phyloP scores from a whole-genome alignment of 1,140 invertebrate species.

The Trachelipus rathkii region DNA sequence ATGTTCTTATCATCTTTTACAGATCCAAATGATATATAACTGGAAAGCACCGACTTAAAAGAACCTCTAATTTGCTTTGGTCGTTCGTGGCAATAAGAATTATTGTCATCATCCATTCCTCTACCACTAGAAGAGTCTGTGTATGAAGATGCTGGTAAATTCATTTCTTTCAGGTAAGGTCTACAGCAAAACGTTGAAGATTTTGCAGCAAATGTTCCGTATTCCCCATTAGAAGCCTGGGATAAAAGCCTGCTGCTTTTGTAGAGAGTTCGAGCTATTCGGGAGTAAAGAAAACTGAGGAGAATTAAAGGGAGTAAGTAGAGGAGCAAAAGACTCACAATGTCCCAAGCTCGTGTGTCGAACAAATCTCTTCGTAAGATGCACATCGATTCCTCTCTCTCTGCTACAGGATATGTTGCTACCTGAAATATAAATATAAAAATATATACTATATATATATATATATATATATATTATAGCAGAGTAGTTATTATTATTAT shows the following conservation, averaged over 20 bases:
- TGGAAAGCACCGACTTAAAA: not conserved
- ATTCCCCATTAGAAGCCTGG: conserved; percentile 26
- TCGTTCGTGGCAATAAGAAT: conserved; percentile 19
- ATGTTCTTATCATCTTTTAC: not conserved
- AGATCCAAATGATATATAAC: not conserved
- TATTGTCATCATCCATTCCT: conserved; percentile 1
- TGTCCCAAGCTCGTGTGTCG: conserved; percentile 48
- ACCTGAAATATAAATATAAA: conserved; percentile 22
- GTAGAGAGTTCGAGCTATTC: conserved; percentile 48
- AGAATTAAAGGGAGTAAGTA: conserved; percentile 47
- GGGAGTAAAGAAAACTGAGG: conserved; percentile 47
- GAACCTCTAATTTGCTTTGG: not conserved
- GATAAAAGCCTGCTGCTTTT: conserved; percentile 32
- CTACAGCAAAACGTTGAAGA: conserved; percentile 28
- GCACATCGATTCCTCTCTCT: conserved; percentile 46
- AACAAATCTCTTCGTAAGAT: conserved; percentile 46
- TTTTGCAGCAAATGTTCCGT: conserved; percentile 19
- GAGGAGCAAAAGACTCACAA: conserved; percentile 47
- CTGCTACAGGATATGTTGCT: conserved; percentile 40
- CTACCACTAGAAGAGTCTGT: conserved; percentile 4
- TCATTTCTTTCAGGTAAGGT: conserved; percentile 34
- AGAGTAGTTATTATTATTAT: too few relatives aligned
- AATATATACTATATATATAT: too few relatives aligned
- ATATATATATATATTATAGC: too few relatives aligned
- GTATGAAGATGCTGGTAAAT: conserved; percentile 29